phyloP scores from a whole-genome alignment of 2,888 invertebrate genomes.

The Mycalesis mineus region DNA sequence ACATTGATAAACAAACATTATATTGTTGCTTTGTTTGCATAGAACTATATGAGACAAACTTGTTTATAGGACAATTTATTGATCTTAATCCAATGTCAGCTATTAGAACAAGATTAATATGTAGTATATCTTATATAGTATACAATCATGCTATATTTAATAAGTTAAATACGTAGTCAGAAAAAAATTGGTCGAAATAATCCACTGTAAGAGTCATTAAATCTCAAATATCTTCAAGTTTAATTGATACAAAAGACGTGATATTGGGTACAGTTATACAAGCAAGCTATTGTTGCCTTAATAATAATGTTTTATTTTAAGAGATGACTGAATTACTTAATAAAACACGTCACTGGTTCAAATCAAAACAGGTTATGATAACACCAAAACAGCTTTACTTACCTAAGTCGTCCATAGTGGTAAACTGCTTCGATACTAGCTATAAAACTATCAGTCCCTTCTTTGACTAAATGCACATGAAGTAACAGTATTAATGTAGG shows the following conservation, averaged over 20 bases:
- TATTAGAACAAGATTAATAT: neutral
- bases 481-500: neutral
- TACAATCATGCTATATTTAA: too few species aligned
- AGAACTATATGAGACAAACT: neutral
- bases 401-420: constrained; percentile 73
- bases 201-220: too few species aligned
- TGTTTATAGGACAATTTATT: neutral
- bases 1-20: constrained; percentile 5
- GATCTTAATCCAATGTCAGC: neutral
- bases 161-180: too few species aligned
- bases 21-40: neutral
- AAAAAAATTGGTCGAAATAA: too few species aligned
- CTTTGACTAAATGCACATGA: constrained; percentile 1
- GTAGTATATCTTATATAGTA: neutral
- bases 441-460: constrained; percentile 29
- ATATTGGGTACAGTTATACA: neutral
- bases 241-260: neutral
- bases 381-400: constrained; percentile 50
- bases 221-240: too few species aligned
- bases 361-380: constrained; percentile 71
- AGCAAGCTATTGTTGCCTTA: neutral
- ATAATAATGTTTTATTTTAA: constrained; percentile 2
- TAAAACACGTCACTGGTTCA: constrained; percentile 61
- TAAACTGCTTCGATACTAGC: constrained; percentile 34
- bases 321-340: constrained; percentile 37